These are phyloP conservation scores for Sebastes dallii DNA, from an alignment of 2,797 vertebrate species.

Conservation along the genomic window DNA sequence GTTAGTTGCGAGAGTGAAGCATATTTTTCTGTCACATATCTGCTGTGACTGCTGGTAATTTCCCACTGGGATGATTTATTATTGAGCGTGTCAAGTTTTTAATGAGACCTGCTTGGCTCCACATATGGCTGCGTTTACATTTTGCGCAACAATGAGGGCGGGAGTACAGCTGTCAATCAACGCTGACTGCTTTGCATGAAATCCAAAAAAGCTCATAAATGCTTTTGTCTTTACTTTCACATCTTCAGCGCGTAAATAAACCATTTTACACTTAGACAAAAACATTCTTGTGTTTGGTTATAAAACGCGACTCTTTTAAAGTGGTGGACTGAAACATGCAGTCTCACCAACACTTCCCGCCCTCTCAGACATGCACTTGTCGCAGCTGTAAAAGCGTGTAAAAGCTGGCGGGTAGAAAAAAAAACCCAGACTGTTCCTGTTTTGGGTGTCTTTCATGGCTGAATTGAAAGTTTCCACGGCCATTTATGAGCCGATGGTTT, in stretches of 20 bases:
- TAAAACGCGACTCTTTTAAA: slow-evolving; percentile 64
- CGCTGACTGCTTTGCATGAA: not conserved
- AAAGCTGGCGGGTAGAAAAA: slow-evolving; percentile 18
- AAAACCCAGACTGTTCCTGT: slow-evolving; percentile 30
- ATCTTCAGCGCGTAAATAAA: slow-evolving; percentile 53
- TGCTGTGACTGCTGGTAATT: slow-evolving; percentile 44
- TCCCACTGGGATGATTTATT: slow-evolving; percentile 52
- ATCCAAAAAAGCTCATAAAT: slow-evolving; percentile 13
- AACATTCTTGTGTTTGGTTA: slow-evolving; percentile 57
- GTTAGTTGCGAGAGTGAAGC: slow-evolving; percentile 19
- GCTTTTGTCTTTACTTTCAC: slow-evolving; percentile 59
- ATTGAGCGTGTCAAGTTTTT: slow-evolving; percentile 24
- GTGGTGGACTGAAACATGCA: slow-evolving; percentile 55
- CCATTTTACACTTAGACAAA: slow-evolving; percentile 49
- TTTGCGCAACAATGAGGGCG: slow-evolving; percentile 43
- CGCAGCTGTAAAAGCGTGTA: slow-evolving; percentile 43
- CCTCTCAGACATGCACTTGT: slow-evolving; percentile 82
- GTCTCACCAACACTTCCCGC: slow-evolving; percentile 63
- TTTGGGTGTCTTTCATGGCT: slow-evolving; percentile 41
- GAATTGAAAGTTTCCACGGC: slow-evolving; percentile 65
- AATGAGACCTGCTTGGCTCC: slow-evolving; percentile 36
- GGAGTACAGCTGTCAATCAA: slow-evolving; percentile 49
- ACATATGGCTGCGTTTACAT: slow-evolving; percentile 59
- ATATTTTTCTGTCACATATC: slow-evolving; percentile 41
- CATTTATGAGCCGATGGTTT: slow-evolving; percentile 62